These are phyloP conservation scores for Ascaphus truei DNA, from an alignment of 2,113 vertebrate species.

Conservation along the genomic window DNA sequence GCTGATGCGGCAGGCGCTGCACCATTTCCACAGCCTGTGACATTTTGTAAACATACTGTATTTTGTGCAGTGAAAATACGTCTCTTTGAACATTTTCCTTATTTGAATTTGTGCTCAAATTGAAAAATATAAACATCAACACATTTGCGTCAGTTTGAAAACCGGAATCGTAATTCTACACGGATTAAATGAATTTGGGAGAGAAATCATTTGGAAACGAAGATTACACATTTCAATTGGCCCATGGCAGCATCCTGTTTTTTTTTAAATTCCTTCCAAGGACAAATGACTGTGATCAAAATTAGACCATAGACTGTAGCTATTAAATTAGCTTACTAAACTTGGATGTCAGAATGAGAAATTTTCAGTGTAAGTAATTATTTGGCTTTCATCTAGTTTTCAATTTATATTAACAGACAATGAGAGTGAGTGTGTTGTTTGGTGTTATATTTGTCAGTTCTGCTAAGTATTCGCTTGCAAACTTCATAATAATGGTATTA, in stretches of 20 bases:
- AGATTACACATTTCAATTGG: neutral
- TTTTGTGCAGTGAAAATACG: too few relatives aligned
- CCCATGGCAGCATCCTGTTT: neutral
- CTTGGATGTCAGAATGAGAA: neutral
- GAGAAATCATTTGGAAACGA: neutral
- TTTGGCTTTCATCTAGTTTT: neutral
- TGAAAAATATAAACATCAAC: neutral
- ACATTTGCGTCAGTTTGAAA: neutral
- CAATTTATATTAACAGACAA: neutral
- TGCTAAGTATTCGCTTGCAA: too few relatives aligned
- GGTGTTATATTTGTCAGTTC: too few relatives aligned
- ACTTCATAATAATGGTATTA: too few relatives aligned
- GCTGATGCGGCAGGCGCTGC: too few relatives aligned
- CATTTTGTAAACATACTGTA: too few relatives aligned
- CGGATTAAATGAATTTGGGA: too few relatives aligned
- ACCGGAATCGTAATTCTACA: too few relatives aligned
- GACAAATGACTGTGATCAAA: neutral
- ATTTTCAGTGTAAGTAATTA: constrained; percentile 12
- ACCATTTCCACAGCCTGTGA: too few relatives aligned
- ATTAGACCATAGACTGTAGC: constrained; percentile 2
- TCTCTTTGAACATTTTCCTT: too few relatives aligned
- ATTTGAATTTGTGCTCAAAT: neutral
- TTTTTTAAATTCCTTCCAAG: neutral
- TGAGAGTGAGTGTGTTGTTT: too few relatives aligned
- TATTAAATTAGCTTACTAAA: neutral